Evolutionary conservation across 2,113 vertebrate genomes (phyloP).

Genomic region (Notarius quadriscutis): DNA sequence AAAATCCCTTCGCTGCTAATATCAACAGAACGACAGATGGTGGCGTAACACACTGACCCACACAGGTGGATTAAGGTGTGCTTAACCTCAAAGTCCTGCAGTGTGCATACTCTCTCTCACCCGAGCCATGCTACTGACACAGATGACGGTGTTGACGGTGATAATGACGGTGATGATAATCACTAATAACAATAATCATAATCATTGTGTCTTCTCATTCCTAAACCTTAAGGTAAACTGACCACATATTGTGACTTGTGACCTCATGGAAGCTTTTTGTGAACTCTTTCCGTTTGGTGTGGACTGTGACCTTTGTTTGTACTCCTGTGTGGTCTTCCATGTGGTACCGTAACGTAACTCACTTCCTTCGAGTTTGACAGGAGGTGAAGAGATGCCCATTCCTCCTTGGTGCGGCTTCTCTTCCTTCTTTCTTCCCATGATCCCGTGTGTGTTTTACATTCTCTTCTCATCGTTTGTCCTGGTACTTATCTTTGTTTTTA

Average conservation of each 20-base stretch:
- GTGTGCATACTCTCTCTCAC: conserved; percentile 49
- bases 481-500: conserved; percentile 23
- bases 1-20: conserved; percentile 51
- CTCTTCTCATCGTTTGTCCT: conserved; percentile 22
- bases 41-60: conserved; percentile 52
- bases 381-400: conserved; percentile 47
- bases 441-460: conserved; percentile 25
- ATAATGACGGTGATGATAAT: conserved; percentile 29
- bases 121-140: conserved; percentile 34
- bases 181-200: conserved; percentile 59
- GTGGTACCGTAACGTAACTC: conserved; percentile 48
- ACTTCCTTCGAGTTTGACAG: conserved; percentile 44
- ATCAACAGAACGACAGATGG: conserved; percentile 40
- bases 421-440: conserved; percentile 43
- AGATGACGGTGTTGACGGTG: conserved; percentile 31
- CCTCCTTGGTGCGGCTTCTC: conserved; percentile 20
- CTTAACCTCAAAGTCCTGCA: conserved; percentile 36
- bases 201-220: conserved; percentile 61
- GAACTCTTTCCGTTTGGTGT: conserved; percentile 45
- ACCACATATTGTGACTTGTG: conserved; percentile 46
- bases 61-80: conserved; percentile 46
- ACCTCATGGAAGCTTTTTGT: conserved; percentile 39
- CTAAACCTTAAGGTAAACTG: conserved; percentile 63
- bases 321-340: conserved; percentile 37
- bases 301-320: conserved; percentile 47